Percentiles rank a stretch among this genome's conserved stretches.
Evolutionary conservation across 2,888 invertebrate species (phyloP).

Genomic region (Eremobia ochroleuca): DNA sequence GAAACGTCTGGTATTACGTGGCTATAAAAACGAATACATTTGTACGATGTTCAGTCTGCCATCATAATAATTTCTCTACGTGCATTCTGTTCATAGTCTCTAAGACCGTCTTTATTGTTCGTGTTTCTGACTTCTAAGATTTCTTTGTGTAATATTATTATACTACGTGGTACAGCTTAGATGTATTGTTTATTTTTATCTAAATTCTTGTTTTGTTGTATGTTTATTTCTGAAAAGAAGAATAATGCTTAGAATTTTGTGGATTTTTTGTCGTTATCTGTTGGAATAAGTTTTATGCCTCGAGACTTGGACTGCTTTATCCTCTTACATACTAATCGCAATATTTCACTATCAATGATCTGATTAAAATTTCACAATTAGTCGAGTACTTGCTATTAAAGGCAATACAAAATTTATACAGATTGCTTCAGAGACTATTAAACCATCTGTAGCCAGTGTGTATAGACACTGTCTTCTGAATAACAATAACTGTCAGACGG

Average conservation of each 20-base stretch:
- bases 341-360: neutral
- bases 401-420: neutral
- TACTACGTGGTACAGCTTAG: neutral
- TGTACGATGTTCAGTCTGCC: constrained; percentile 63
- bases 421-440: neutral
- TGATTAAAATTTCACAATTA: neutral
- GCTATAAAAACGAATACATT: constrained; percentile 70
- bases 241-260: neutral
- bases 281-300: neutral
- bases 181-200: constrained; percentile 6
- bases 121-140: constrained; percentile 35
- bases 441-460: constrained; percentile 18
- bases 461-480: constrained; percentile 57
- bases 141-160: constrained; percentile 22
- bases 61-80: constrained; percentile 65
- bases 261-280: neutral
- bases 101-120: constrained; percentile 51
- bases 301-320: neutral
- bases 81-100: constrained; percentile 67
- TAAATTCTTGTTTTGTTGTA: neutral
- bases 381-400: neutral
- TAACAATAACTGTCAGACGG: constrained; percentile 62
- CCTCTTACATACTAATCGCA: too few species aligned
- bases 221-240: neutral
- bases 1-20: constrained; percentile 69